Evolutionary conservation across 2,888 invertebrate species (phyloP), one percentile per base, ranked within the genome.

Genomic region (Lasioglossum marginatum): DNA sequence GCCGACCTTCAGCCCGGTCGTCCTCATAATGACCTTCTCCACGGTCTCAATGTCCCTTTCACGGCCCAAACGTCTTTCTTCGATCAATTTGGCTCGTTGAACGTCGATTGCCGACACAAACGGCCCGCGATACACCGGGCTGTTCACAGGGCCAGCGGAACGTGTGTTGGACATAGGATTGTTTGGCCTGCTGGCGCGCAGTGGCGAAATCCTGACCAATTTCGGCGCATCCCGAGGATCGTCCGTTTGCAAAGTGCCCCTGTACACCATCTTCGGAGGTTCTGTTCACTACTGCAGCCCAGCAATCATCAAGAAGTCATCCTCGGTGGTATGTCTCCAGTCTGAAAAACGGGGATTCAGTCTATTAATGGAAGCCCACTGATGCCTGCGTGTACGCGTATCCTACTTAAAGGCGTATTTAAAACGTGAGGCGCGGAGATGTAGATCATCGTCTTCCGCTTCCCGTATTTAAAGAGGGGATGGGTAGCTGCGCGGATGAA

Each of bases 191-290:
- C 94, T 94, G 70, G 91, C 88, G 43, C 94, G 90, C 6, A 94
- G 66, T 1, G 94, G 94, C 16, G 94, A 91, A 92, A 94, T 93
- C 66, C 94, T 90, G n/a, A 94, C 93, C 79, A 94, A 81, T 66
- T 87, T 92, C 12, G 94, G 94, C 4, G 92, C 93, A 85, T 94
- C 93, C 75, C 92, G 89, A 1, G 94, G 92, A 82, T 94, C 94
- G 82, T 94, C 94, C n/a, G 93, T 94, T 81, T 94, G 94, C 78
- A 93, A 87, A 81, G 92, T 93, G 63, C 93, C 93, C 79, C 94
- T 91, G 88, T 94, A 93, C 23, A 94, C 94, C 94, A 94, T 94
- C 43, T 66, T 66, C 70, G n/a, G 23, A 10, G n/a, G 0, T 70
- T 14, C 40, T n/a, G 40, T 70, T 37, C 10, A 74, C 78, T 27